These are phyloP conservation scores for Catamblyrhynchus diadema DNA, from an alignment of 2,797 vertebrate species.

Conservation along the genomic window DNA sequence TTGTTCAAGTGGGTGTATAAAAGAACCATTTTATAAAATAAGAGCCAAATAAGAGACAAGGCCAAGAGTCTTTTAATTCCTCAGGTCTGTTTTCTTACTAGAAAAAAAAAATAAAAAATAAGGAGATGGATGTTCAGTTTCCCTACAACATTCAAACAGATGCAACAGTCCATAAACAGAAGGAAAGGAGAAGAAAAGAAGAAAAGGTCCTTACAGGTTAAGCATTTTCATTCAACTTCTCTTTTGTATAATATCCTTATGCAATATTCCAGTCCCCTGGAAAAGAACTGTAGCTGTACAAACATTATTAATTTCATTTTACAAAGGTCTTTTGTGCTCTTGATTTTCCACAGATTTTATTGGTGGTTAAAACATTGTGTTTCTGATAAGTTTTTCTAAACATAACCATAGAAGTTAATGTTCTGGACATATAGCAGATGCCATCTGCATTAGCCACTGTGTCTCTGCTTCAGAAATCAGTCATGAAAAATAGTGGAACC, in stretches of 20 bases:
- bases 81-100: background rate
- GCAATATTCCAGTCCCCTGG: background rate
- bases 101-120: background rate
- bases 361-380: background rate
- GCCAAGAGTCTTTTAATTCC: background rate
- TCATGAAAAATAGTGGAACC: background rate
- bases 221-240: background rate
- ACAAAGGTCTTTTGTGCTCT: background rate
- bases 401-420: background rate
- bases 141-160: background rate
- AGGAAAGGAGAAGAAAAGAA: conserved; percentile 5
- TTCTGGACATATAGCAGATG: background rate
- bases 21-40: background rate
- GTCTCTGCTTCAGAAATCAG: background rate
- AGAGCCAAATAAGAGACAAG: background rate
- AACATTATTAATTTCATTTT: background rate
- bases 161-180: background rate
- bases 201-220: background rate
- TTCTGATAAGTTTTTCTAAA: background rate
- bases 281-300: background rate
- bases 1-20: background rate
- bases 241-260: background rate
- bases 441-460: background rate
- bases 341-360: background rate
- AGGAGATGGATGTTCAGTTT: background rate